Evolutionary conservation across 2,888 invertebrate genomes (phyloP).

Genomic region (Glomeris marginata): DNA sequence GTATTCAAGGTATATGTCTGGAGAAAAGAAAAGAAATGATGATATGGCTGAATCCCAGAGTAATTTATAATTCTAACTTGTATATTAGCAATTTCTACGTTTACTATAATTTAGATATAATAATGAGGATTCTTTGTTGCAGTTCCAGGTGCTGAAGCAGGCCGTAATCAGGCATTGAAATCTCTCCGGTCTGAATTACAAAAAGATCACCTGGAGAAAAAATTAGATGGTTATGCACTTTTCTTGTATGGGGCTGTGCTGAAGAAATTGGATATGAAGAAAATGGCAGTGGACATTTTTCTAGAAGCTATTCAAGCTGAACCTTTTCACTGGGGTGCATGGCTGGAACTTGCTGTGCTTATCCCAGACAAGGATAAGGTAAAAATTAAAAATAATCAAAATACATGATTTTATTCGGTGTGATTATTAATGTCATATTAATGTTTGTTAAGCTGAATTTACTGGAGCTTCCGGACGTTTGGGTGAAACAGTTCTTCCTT

Average conservation of each 20-base stretch:
- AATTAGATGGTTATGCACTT: constrained; percentile 70
- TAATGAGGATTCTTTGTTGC: constrained; percentile 6
- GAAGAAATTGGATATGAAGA: constrained; percentile 65
- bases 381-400: constrained; percentile 11
- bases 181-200: constrained; percentile 27
- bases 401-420: neutral
- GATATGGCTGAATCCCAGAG: constrained; percentile 52
- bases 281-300: constrained; percentile 61
- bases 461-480: constrained; percentile 56
- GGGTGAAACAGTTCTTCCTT: constrained; percentile 87
- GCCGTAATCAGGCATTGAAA: constrained; percentile 27
- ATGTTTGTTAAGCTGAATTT: constrained; percentile 34
- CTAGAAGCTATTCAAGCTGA: constrained; percentile 59
- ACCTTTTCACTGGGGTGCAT: constrained; percentile 88
- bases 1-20: constrained; percentile 73
- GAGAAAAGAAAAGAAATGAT: constrained; percentile 78
- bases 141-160: constrained; percentile 21
- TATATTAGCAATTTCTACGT: neutral
- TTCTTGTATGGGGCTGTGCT: constrained; percentile 84
- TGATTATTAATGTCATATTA: too few relatives aligned
- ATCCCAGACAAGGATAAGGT: constrained; percentile 65
- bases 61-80: constrained; percentile 14
- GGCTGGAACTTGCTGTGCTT: constrained; percentile 77
- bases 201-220: constrained; percentile 24
- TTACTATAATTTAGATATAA: neutral